Conservation (phyloP, 2,888 invertebrate genomes). For the Caenorhabditis sulstoni region DNA sequence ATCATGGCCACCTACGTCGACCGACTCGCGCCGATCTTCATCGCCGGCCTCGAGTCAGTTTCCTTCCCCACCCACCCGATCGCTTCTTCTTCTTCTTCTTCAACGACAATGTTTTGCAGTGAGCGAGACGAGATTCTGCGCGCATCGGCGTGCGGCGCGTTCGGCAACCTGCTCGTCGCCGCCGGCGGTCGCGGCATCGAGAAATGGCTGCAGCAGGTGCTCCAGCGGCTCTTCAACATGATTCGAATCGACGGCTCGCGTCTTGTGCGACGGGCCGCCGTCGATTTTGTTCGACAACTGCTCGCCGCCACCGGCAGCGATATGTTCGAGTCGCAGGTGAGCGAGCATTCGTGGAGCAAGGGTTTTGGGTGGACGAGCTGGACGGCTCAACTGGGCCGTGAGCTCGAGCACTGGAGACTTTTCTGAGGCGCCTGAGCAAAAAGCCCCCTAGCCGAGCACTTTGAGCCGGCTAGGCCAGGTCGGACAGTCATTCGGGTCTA, state of each 20-base stretch:
- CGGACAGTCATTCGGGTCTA: too few species aligned
- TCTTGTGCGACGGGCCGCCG: slow-evolving; percentile 60
- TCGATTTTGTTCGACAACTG: slow-evolving; percentile 58
- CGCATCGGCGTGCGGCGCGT: slow-evolving; percentile 68
- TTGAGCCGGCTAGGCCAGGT: too few species aligned
- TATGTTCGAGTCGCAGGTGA: neutral
- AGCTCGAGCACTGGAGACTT: too few species aligned
- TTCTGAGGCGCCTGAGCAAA: too few species aligned
- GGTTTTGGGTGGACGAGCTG: too few species aligned
- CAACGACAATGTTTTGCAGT: slow-evolving; percentile 4
- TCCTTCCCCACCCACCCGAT: too few species aligned
- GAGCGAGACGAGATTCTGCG: slow-evolving; percentile 64
- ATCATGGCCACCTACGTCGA: slow-evolving; percentile 26
- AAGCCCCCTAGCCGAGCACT: too few species aligned
- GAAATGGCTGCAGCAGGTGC: slow-evolving; percentile 66
- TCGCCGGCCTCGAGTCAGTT: slow-evolving; percentile 20
- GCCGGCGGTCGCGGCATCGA: slow-evolving; percentile 66
- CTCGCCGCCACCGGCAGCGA: slow-evolving; percentile 42
- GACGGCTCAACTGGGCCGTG: too few species aligned
- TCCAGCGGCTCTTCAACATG: slow-evolving; percentile 20
- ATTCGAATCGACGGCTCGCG: slow-evolving; percentile 32
- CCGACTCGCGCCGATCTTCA: slow-evolving; percentile 24
- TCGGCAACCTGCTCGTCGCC: slow-evolving; percentile 68
- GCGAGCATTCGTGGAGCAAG: neutral
- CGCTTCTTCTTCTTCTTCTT: too few species aligned